Conservation (phyloP, 2,113 vertebrate genomes). For the Columbina picui region DNA sequence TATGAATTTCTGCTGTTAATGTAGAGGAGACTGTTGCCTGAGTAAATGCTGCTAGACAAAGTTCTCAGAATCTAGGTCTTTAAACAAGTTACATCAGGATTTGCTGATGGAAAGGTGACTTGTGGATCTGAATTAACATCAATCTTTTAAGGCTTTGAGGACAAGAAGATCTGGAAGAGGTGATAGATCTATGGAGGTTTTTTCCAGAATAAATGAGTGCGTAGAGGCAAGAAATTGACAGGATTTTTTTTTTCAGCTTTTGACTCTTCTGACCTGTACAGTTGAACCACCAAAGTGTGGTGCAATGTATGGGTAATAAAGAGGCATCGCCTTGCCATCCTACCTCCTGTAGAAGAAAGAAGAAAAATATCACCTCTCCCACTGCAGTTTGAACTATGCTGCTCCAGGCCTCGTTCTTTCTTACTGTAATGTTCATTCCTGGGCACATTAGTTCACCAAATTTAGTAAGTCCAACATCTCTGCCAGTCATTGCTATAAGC, state of each 20-base stretch:
- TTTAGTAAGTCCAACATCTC: background rate
- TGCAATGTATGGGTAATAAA: background rate
- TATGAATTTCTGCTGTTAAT: background rate
- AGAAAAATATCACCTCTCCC: background rate
- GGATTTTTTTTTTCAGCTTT: background rate
- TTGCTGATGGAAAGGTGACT: background rate
- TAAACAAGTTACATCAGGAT: background rate
- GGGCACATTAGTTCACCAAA: background rate
- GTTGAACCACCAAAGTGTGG: background rate
- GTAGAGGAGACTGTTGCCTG: background rate
- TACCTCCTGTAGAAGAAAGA: background rate
- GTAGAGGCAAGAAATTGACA: background rate
- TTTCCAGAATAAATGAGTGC: background rate
- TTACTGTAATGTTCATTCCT: background rate
- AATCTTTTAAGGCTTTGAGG: background rate
- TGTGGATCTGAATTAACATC: background rate
- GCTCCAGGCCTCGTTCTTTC: background rate
- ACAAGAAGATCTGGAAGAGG: background rate
- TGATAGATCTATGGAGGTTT: background rate
- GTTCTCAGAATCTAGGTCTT: background rate
- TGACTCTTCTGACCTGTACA: background rate
- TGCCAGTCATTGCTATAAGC: background rate
- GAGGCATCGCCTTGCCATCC: background rate
- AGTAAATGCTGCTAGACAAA: background rate
- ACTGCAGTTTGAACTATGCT: background rate